Conservation (phyloP, 2,113 vertebrate species). For the Macquaria ambigua region DNA sequence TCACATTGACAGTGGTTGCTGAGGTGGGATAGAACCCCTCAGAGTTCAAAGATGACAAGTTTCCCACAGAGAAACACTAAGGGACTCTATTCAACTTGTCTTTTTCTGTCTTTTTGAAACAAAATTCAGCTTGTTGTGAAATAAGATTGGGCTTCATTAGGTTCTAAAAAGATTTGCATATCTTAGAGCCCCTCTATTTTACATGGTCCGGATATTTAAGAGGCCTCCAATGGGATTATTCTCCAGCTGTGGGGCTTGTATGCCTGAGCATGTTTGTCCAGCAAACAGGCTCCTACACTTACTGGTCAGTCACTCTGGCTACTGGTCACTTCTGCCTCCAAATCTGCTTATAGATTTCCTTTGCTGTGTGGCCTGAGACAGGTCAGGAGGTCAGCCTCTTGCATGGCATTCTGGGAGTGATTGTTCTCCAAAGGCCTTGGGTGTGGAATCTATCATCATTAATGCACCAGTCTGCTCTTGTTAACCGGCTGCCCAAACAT, state of each 20-base stretch:
- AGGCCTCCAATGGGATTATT: constrained; percentile 74
- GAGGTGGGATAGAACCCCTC: constrained; percentile 54
- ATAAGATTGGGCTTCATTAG: constrained; percentile 80
- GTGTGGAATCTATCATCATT: constrained; percentile 98
- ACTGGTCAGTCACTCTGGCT: constrained; percentile 62
- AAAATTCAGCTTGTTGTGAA: constrained; percentile 76
- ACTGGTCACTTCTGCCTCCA: constrained; percentile 85
- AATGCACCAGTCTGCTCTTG: constrained; percentile 91
- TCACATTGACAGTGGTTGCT: constrained; percentile 62
- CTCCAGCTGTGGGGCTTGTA: constrained; percentile 78
- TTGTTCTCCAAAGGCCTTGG: constrained; percentile 89
- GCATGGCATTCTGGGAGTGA: constrained; percentile 95
- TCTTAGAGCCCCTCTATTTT: constrained; percentile 72
- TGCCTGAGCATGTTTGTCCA: constrained; percentile 84
- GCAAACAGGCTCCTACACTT: constrained; percentile 81
- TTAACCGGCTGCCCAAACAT: constrained; percentile 90
- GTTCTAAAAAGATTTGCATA: constrained; percentile 81
- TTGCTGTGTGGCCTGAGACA: constrained; percentile 91
- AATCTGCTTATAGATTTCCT: constrained; percentile 94
- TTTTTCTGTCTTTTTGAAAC: constrained; percentile 66
- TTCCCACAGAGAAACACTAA: constrained; percentile 79
- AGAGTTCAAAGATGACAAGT: constrained; percentile 83
- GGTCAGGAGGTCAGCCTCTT: constrained; percentile 93
- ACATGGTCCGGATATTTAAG: constrained; percentile 72
- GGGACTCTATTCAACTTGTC: constrained; percentile 66